Conservation (phyloP, 1,140 invertebrate genomes). For the Pollicipes pollicipes region DNA sequence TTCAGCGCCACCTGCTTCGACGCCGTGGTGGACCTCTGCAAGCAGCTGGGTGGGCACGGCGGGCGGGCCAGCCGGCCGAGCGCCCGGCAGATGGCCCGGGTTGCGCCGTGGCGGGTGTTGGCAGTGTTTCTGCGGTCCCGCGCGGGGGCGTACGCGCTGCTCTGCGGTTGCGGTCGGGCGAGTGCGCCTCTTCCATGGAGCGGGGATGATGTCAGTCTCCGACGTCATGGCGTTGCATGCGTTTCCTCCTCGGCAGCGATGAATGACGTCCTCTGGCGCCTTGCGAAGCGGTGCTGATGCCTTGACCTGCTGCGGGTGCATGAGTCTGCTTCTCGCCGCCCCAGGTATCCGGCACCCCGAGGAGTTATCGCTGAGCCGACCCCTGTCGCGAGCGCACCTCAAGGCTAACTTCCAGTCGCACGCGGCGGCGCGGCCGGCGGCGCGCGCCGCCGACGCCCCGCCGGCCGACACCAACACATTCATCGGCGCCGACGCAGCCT, state of each 20-base stretch:
- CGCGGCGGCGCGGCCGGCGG: background rate
- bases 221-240: background rate
- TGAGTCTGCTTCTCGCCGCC: background rate
- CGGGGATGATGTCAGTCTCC: background rate
- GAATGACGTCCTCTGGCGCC: background rate
- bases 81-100: too few relatives aligned
- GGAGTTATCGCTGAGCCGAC: constrained; percentile 86
- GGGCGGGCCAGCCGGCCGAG: background rate
- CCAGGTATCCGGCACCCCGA: constrained; percentile 87
- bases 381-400: constrained; percentile 61
- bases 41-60: constrained; percentile 50
- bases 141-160: too few relatives aligned
- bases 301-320: background rate
- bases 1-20: constrained; percentile 94
- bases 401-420: constrained; percentile 51
- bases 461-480: constrained; percentile 72
- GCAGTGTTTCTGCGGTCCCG: too few relatives aligned
- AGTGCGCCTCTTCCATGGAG: too few relatives aligned
- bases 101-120: too few relatives aligned
- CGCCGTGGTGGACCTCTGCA: constrained; percentile 85
- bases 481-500: constrained; percentile 29
- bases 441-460: too few relatives aligned
- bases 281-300: background rate
- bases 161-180: too few relatives aligned
- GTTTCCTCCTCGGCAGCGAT: background rate